A percentile compares a stretch with the other conserved stretches of the same genome.
Evolutionary conservation across 2,797 vertebrate genomes (phyloP).

Genomic region (Octomys mimax): DNA sequence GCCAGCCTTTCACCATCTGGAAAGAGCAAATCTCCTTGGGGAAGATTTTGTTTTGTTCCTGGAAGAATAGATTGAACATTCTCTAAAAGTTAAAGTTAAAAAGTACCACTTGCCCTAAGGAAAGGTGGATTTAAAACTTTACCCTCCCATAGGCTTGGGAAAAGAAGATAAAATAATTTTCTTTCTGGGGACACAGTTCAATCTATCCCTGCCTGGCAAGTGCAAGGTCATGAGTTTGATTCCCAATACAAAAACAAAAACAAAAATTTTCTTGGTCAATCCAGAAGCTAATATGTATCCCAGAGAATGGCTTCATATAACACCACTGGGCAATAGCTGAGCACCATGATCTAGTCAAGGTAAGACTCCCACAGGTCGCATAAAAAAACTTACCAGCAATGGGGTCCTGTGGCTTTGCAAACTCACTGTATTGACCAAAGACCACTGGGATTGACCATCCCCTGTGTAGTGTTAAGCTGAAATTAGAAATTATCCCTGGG

Average conservation of each 20-base stretch:
- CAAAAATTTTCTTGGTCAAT: constrained; percentile 22
- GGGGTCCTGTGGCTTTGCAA: neutral
- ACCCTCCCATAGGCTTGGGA: neutral
- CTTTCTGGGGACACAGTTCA: too few relatives aligned
- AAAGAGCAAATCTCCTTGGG: constrained; percentile 63
- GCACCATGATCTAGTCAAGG: neutral
- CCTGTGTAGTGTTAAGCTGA: neutral
- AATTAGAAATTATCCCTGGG: neutral
- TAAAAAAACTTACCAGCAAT: neutral
- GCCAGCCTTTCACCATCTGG: constrained; percentile 56
- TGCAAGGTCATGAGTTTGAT: too few relatives aligned
- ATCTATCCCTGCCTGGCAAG: too few relatives aligned
- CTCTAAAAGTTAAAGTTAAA: constrained; percentile 59
- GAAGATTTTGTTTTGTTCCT: constrained; percentile 63
- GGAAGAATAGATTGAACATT: constrained; percentile 25
- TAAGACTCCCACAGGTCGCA: neutral
- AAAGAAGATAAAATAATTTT: constrained; percentile 47
- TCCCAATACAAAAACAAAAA: too few relatives aligned
- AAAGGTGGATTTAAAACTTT: neutral
- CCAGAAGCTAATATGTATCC: neutral
- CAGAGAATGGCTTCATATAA: neutral
- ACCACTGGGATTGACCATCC: neutral
- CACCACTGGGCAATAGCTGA: neutral
- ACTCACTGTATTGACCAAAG: too few relatives aligned
- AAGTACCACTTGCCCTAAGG: neutral